Percentiles rank a stretch among this genome's conserved stretches.
Conservation (phyloP, 1,140 invertebrate species). For the Oryzaephilus surinamensis region DNA sequence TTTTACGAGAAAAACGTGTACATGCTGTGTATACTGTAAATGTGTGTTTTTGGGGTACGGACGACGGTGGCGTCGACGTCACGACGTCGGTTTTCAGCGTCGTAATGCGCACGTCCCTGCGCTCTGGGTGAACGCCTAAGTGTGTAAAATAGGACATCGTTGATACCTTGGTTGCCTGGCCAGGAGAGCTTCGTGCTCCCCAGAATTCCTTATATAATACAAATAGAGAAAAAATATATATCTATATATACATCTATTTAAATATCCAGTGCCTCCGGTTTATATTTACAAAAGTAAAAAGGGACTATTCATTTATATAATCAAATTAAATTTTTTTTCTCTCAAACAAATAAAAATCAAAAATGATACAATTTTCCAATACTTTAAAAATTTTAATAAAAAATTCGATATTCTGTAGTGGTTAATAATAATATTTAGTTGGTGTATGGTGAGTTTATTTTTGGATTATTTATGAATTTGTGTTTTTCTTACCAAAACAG, state of each 20-base stretch:
- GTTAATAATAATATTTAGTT: constrained; percentile 1
- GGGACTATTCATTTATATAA: not conserved
- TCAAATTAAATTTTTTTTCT: too few relatives aligned
- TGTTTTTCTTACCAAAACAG: too few relatives aligned
- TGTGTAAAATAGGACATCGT: constrained; percentile 18
- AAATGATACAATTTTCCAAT: not conserved
- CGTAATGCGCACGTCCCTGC: constrained; percentile 10
- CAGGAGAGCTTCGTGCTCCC: constrained; percentile 9
- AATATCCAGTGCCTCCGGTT: constrained; percentile 7
- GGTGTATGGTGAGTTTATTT: constrained; percentile 15
- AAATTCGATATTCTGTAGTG: too few relatives aligned
- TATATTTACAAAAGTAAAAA: not conserved
- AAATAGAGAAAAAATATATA: not conserved
- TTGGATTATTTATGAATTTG: too few relatives aligned
- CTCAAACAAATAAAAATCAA: not conserved
- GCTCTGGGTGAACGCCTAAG: constrained; percentile 18
- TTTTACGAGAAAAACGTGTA: too few relatives aligned
- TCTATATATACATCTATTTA: not conserved
- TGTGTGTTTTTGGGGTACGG: too few relatives aligned
- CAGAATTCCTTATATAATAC: constrained; percentile 10
- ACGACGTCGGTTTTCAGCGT: too few relatives aligned
- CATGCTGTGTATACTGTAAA: too few relatives aligned
- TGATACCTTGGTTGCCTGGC: constrained; percentile 19
- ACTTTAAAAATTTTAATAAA: too few relatives aligned
- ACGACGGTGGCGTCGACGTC: too few relatives aligned